Percentiles rank a stretch among this genome's conserved stretches.
Evolutionary conservation across 2,797 vertebrate species (phyloP).

Genomic region (Lates japonicus): DNA sequence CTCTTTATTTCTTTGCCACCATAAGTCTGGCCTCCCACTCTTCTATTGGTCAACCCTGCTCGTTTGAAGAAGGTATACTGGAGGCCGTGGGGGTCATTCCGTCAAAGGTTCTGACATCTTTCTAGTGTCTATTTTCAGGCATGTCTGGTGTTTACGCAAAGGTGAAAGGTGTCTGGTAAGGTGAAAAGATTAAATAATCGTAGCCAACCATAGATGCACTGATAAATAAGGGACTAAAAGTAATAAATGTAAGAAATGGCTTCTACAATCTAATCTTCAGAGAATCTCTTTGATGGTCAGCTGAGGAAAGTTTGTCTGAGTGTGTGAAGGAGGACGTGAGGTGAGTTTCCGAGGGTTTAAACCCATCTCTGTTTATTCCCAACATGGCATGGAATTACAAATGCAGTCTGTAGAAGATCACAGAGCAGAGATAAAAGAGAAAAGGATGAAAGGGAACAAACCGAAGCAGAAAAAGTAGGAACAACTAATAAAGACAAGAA

Average conservation of each 20-base stretch:
- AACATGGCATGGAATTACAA: conserved; percentile 56
- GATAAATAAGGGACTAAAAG: not conserved
- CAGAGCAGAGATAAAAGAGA: conserved; percentile 39
- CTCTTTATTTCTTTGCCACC: not conserved
- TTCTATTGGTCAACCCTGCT: not conserved
- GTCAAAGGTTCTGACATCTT: not conserved
- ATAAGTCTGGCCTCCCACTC: not conserved
- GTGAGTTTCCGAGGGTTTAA: conserved; percentile 11
- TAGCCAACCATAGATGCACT: not conserved
- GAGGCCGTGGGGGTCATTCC: too few species aligned
- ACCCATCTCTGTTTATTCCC: conserved; percentile 35
- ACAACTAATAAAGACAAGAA: conserved; percentile 15
- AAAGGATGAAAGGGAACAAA: conserved; percentile 38
- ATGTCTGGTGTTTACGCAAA: conserved; percentile 25
- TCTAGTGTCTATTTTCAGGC: conserved; percentile 33
- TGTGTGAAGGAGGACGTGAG: conserved; percentile 21
- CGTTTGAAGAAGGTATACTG: too few species aligned
- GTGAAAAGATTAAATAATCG: not conserved
- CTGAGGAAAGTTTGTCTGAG: not conserved
- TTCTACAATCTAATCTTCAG: not conserved
- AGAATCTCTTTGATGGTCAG: conserved; percentile 23
- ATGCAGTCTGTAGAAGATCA: conserved; percentile 35
- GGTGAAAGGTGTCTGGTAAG: conserved; percentile 26
- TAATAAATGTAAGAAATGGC: not conserved
- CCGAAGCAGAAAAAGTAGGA: not conserved